Conservation (phyloP, 2,888 invertebrate genomes). For the Xylophagus ater region DNA sequence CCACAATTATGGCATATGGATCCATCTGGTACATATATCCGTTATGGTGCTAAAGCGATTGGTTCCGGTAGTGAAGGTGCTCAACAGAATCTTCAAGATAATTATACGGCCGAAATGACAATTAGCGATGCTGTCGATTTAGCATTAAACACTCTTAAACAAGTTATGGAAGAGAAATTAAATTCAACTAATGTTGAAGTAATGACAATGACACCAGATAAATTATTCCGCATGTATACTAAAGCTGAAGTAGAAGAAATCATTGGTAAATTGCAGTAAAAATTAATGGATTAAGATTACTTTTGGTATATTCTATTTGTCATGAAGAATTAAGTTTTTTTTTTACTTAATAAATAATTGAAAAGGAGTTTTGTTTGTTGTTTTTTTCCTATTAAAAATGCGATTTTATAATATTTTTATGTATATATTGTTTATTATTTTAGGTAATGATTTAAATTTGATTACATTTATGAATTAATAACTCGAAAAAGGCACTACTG, state of each 20-base stretch:
- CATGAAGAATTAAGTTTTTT: too few species aligned
- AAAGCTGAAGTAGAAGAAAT: conserved; percentile 86
- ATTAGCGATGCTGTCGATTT: conserved; percentile 85
- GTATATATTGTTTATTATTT: too few species aligned
- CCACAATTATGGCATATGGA: conserved; percentile 98
- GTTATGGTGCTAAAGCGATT: conserved; percentile 97
- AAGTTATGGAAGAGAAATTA: conserved; percentile 99
- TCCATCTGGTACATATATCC: conserved; percentile 96
- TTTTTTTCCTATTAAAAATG: too few species aligned
- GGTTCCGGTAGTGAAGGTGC: conserved; percentile 99
- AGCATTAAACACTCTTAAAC: conserved; percentile 88
- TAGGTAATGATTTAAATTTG: too few species aligned
- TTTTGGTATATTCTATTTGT: too few species aligned
- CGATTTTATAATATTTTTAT: too few species aligned
- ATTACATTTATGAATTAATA: too few species aligned
- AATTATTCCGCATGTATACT: conserved; percentile 78
- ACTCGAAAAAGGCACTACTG: too few species aligned
- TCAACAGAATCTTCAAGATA: conserved; percentile 79
- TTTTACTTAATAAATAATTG: too few species aligned
- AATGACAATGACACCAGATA: conserved; percentile 78
- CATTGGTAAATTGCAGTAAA: conserved; percentile 61
- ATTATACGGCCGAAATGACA: conserved; percentile 77
- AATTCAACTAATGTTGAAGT: conserved; percentile 96
- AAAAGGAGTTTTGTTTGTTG: too few species aligned
- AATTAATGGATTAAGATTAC: too few species aligned